Evolutionary conservation across 35 echinoderm and acorn worm genomes (phyloP).

Genomic region (Apostichopus parvimensis): DNA sequence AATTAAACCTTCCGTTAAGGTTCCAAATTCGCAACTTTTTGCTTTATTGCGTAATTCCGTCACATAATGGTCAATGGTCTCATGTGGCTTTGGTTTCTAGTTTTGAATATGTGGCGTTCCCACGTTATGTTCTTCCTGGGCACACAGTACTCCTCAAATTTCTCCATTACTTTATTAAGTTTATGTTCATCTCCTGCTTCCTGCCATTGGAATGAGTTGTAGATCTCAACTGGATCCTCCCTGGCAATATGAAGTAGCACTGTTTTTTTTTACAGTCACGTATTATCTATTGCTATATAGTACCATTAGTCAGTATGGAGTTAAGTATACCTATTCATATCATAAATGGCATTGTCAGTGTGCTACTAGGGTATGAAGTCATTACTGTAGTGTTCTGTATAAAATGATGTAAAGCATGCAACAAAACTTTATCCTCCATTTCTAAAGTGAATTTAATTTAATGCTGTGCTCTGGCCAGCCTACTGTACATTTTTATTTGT

Average conservation of each 20-base stretch:
- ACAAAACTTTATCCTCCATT: too few relatives aligned
- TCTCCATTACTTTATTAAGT: background rate
- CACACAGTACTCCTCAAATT: background rate
- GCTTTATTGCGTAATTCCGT: slow-evolving; percentile 31
- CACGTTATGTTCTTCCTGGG: slow-evolving; percentile 29
- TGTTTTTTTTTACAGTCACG: too few relatives aligned
- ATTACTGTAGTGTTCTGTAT: too few relatives aligned
- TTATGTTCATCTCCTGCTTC: background rate
- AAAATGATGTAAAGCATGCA: too few relatives aligned
- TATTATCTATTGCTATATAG: too few relatives aligned
- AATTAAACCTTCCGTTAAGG: background rate
- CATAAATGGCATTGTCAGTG: too few relatives aligned
- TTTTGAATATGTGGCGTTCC: slow-evolving; percentile 41
- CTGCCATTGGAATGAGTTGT: slow-evolving; percentile 31
- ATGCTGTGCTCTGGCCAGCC: too few relatives aligned
- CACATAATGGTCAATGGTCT: background rate
- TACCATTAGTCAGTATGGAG: too few relatives aligned
- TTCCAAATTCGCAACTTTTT: slow-evolving; percentile 35
- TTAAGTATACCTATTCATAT: too few relatives aligned
- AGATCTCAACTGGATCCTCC: slow-evolving; percentile 17
- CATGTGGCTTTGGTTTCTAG: slow-evolving; percentile 13
- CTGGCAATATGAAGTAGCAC: slow-evolving; percentile 20
- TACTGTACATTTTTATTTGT: too few relatives aligned
- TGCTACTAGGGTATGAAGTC: too few relatives aligned
- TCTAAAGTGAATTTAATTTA: too few relatives aligned